Conservation (phyloP, 2,797 vertebrate genomes). For the Kryptolebias ocellatus region DNA sequence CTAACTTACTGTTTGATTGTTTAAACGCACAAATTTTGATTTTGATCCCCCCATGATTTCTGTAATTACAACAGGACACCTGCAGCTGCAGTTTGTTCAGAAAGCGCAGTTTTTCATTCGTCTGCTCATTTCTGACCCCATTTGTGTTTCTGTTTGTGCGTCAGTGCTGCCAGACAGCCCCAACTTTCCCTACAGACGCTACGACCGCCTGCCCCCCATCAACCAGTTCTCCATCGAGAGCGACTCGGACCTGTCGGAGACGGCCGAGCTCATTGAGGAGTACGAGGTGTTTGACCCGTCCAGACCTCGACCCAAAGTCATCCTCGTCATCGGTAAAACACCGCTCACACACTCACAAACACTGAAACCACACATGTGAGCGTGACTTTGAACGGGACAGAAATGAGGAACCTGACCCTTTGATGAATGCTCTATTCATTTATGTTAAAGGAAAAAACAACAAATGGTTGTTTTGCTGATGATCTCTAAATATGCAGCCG, state of each 20-base stretch:
- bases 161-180: conserved; percentile 95
- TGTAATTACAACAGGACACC: conserved; percentile 13
- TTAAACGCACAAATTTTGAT: neutral
- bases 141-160: conserved; percentile 30
- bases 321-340: conserved; percentile 93
- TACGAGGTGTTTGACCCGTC: conserved; percentile 95
- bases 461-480: conserved; percentile 6
- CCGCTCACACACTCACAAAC: neutral
- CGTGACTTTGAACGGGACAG: too few relatives aligned
- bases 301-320: conserved; percentile 92
- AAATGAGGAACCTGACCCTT: neutral
- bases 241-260: conserved; percentile 97
- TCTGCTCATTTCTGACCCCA: neutral
- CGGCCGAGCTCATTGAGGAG: conserved; percentile 96
- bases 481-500: conserved; percentile 49
- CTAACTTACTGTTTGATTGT: conserved; percentile 19
- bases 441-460: conserved; percentile 22
- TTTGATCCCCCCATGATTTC: conserved; percentile 1
- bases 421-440: conserved; percentile 7
- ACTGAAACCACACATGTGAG: neutral
- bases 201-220: conserved; percentile 96
- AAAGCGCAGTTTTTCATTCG: neutral
- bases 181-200: conserved; percentile 93
- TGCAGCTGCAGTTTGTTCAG: neutral
- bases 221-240: conserved; percentile 99